phyloP scores from a whole-genome alignment of 2,888 invertebrate genomes.

The Apeira syringaria region DNA sequence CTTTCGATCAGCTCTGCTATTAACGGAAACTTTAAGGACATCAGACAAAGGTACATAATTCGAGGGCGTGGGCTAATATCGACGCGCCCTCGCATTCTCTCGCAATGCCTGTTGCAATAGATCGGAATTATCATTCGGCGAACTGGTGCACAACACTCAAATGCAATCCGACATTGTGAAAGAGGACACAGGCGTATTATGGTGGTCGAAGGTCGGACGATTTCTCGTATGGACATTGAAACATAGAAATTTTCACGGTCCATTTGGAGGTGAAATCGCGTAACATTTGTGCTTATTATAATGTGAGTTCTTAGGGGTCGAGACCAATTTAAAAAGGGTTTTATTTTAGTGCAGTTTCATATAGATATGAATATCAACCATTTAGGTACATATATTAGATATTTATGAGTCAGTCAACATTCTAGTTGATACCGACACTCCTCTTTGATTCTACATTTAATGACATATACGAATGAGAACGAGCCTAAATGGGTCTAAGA shows the following conservation, averaged over 20 bases:
- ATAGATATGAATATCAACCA: no score
- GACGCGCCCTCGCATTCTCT: constrained; percentile 69
- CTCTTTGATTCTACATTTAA: no score
- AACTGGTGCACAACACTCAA: constrained; percentile 72
- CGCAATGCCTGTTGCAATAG: constrained; percentile 68
- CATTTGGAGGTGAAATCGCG: constrained; percentile 24
- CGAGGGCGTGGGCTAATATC: constrained; percentile 71
- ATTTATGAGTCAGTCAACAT: no score
- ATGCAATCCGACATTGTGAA: constrained; percentile 60
- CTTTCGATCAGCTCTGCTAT: constrained; percentile 14
- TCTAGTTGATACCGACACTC: no score
- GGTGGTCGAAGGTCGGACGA: constrained; percentile 61
- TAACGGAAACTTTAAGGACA: constrained; percentile 45
- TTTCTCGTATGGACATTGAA: constrained; percentile 52
- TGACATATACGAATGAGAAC: no score
- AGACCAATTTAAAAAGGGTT: no score
- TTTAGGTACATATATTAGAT: no score
- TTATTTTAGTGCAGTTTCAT: no score
- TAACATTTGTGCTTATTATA: not conserved
- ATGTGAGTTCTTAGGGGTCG: not conserved
- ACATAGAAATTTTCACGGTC: constrained; percentile 56
- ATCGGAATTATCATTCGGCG: constrained; percentile 79
- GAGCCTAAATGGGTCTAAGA: no score
- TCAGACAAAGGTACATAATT: constrained; percentile 70
- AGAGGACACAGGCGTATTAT: constrained; percentile 71